Base-by-base conservation (phyloP, 2,888 invertebrate genomes). In the Hypomecis punctinalis region DNA sequence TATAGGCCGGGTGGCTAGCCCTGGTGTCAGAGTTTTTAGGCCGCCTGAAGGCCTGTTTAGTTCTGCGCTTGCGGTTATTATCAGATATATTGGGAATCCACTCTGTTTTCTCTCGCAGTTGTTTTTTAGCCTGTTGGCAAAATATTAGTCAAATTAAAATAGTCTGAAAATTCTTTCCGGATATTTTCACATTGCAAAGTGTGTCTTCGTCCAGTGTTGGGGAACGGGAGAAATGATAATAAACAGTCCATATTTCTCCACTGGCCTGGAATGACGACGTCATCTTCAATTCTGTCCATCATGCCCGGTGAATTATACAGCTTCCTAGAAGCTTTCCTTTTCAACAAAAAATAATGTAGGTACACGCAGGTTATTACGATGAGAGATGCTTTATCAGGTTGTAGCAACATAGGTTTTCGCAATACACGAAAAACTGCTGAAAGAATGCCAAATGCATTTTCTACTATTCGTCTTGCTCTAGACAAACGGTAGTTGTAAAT, bases 311-410 rank as follows among this genome's bases (percentile, higher is more conserved):
- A 67, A 61, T 61, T 64, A 63, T 64, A 49, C 7, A 64, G 64
- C 64, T 49, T 49, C 48, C 33, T 48, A 48, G 48, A 45, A 45
- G 45, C 55, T 47, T 33, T 47, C 47, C 35, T 70, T 74, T 70
- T 66, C 69, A 68, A 71, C 69, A 70, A 63, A 66, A 55, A 66
- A 63, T 73, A 72, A 73, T 73, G 74, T 58, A 72, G 70, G 47
- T 70, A 68, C 64, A 73, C 67, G 59, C 72, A 73, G 68, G 74
- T 69, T 65, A 72, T 71, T 70, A 67, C 63, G 56, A 69, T 57
- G 55, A 69, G 69, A 71, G 72, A 66, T 66, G 70, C 68, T 71
- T 71, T 74, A 70, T 72, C 59, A 61, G 72, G 69, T 67, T 69
- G 63, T 74, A 71, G 67, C 66, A 67, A 70, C 55, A 70, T 72